Evolutionary conservation across 2,113 vertebrate genomes (phyloP).

Genomic region (Cavia aperea): DNA sequence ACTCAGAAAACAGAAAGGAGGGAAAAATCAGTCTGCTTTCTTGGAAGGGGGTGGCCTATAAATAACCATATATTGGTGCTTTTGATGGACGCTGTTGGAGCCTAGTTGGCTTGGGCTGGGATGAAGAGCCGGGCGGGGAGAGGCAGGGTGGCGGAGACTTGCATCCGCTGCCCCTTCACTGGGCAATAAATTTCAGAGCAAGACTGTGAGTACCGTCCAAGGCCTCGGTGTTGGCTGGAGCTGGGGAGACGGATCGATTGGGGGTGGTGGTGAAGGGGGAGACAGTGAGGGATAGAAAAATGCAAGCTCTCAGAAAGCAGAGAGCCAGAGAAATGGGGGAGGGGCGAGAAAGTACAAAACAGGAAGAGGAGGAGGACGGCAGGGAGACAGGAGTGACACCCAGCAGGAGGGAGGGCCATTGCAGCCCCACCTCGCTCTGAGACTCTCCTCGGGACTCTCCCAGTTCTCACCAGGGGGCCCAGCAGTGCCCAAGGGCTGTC

Average conservation of each 20-base stretch:
- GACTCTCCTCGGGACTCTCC: background rate
- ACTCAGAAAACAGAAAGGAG: background rate
- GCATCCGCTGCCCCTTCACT: constrained; percentile 65
- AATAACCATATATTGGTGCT: constrained; percentile 59
- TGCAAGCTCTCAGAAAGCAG: background rate
- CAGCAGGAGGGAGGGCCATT: no score
- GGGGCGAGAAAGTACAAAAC: no score
- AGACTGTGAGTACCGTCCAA: constrained; percentile 59
- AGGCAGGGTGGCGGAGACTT: constrained; percentile 54
- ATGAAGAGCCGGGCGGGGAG: constrained; percentile 46
- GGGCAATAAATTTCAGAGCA: constrained; percentile 69
- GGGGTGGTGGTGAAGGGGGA: background rate
- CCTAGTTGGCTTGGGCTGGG: constrained; percentile 63
- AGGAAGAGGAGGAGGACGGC: background rate
- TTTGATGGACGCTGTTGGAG: constrained; percentile 57
- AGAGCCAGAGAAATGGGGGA: background rate
- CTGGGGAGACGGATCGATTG: constrained; percentile 63
- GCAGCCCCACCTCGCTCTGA: rapidly evolving
- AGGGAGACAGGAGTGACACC: background rate
- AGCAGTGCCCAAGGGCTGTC: background rate
- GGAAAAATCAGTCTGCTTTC: constrained; percentile 16
- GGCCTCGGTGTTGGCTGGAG: constrained; percentile 56
- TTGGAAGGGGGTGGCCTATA: constrained; percentile 62
- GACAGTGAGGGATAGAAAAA: background rate
- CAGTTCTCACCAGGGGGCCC: background rate